Percentiles rank a stretch among this genome's conserved stretches.
Conservation (phyloP, 2,113 vertebrate genomes). For the Theristicus caerulescens region DNA sequence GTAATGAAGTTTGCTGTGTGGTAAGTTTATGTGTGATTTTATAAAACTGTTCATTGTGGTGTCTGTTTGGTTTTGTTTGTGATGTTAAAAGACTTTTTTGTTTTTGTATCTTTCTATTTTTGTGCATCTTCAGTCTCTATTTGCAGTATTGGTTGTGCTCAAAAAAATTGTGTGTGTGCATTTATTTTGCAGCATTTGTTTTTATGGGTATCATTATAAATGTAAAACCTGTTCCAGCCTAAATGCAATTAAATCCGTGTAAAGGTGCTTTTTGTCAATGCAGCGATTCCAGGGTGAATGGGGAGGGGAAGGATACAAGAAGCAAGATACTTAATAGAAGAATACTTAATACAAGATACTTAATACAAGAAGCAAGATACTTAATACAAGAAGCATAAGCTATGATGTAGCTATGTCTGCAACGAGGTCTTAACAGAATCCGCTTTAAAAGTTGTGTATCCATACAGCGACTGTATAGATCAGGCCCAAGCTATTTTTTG, state of each 20-base stretch:
- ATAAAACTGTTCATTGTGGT: not conserved
- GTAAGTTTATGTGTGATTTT: constrained; percentile 72
- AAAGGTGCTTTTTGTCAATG: not conserved
- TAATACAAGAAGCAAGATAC: not conserved
- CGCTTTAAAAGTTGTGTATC: not conserved
- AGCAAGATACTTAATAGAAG: no score
- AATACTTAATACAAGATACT: not conserved
- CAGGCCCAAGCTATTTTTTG: not conserved
- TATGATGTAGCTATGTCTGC: not conserved
- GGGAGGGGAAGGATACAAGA: not conserved
- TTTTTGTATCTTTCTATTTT: not conserved
- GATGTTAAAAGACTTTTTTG: not conserved
- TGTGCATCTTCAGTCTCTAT: not conserved
- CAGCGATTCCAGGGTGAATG: not conserved
- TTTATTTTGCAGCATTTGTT: not conserved
- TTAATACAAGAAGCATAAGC: not conserved
- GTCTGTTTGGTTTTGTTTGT: not conserved
- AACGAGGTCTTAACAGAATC: not conserved
- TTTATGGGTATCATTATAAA: not conserved
- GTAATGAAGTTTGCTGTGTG: constrained; percentile 94
- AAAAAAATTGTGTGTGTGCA: not conserved
- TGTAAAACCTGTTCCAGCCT: not conserved
- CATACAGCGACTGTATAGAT: not conserved
- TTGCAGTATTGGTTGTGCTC: not conserved
- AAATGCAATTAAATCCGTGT: not conserved